phyloP scores from a whole-genome alignment of 2,113 vertebrate species.

The Sphyrna mokarran region DNA sequence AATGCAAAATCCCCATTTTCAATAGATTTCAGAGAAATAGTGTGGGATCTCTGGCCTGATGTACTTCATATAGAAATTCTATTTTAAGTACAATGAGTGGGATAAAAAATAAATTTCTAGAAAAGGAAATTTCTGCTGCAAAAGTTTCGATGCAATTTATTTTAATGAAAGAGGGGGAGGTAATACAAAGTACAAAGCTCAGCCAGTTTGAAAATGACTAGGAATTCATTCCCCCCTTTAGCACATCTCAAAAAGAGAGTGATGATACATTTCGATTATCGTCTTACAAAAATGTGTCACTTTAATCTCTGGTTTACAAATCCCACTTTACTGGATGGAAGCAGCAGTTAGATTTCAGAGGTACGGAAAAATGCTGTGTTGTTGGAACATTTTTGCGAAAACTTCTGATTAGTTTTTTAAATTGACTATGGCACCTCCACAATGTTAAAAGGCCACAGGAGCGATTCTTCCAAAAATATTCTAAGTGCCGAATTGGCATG shows the following conservation, averaged over 20 bases:
- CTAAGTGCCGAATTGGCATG: too few species aligned
- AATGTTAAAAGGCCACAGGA: neutral
- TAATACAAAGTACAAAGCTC: neutral
- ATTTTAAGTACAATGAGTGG: neutral
- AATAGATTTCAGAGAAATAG: neutral
- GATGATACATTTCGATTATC: neutral
- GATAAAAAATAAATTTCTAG: neutral
- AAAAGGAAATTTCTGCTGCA: neutral
- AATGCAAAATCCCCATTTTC: neutral
- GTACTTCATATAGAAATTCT: neutral
- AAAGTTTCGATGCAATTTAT: neutral
- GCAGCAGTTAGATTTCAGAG: neutral
- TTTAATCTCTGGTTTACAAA: conserved; percentile 7
- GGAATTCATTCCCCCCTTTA: neutral
- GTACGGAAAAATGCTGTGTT: neutral
- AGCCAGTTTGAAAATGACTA: neutral
- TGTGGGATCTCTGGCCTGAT: neutral
- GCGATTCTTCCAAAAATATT: too few species aligned
- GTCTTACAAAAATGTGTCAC: neutral
- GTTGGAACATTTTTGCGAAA: neutral
- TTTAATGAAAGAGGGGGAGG: conserved; percentile 3
- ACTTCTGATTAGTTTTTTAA: neutral
- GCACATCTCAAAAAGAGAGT: neutral
- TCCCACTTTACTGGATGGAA: neutral
- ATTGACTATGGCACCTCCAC: neutral